A percentile compares a stretch with the other conserved stretches of the same genome.
phyloP scores from a whole-genome alignment of 1,140 invertebrate genomes.

The Cyrtorhinus lividipennis region DNA sequence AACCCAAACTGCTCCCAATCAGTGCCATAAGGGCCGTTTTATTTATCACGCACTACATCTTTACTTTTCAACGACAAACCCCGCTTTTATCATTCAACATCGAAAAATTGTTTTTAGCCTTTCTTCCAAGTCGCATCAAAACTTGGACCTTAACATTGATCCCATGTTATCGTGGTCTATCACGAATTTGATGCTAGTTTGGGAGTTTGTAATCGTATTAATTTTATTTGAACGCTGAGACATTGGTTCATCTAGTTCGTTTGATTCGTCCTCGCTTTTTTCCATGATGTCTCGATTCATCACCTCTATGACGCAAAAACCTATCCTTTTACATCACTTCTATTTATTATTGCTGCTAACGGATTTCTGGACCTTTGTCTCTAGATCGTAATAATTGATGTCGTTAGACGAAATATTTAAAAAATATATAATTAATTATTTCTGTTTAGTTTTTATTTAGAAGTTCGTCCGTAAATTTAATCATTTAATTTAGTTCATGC shows the following conservation, averaged over 20 bases:
- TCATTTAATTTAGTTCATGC: neutral
- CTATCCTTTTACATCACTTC: neutral
- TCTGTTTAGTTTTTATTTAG: neutral
- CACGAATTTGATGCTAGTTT: no score
- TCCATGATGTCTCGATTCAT: neutral
- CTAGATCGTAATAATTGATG: neutral
- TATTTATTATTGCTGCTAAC: neutral
- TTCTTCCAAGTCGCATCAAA: no score
- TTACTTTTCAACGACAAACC: no score
- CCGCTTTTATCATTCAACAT: no score
- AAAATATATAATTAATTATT: neutral
- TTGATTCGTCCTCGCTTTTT: neutral
- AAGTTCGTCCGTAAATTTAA: neutral
- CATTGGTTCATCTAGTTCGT: constrained; percentile 20
- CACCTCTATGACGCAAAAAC: neutral
- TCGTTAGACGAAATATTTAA: neutral
- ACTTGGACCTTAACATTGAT: no score
- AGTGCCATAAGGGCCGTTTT: no score
- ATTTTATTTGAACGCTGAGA: constrained; percentile 8
- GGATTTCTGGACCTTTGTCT: constrained; percentile 20
- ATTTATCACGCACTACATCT: no score
- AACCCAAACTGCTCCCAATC: no score
- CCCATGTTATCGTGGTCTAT: no score
- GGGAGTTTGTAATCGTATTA: neutral
- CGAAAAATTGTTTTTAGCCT: no score